phyloP scores from a whole-genome alignment of 1,140 invertebrate genomes.

The Eupeodes corollae region DNA sequence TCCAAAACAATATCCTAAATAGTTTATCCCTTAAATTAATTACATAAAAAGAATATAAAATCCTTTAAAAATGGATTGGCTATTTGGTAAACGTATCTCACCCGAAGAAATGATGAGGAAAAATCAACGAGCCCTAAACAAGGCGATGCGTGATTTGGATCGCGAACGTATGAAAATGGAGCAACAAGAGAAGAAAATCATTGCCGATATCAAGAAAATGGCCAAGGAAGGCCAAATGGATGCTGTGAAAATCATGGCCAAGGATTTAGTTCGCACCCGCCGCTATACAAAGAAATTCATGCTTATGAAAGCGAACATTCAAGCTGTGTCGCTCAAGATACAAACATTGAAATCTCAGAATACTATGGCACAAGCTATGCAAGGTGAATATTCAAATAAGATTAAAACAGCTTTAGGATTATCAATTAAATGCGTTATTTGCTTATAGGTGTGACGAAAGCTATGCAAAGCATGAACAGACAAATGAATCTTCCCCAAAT shows the following conservation, averaged over 20 bases:
- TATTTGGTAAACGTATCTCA: conserved; percentile 92
- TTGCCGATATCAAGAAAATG: conserved; percentile 96
- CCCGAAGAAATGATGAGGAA: conserved; percentile 97
- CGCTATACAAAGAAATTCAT: conserved; percentile 97
- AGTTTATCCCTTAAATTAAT: too few relatives aligned
- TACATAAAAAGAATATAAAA: too few relatives aligned
- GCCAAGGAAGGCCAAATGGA: conserved; percentile 99
- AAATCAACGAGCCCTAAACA: conserved; percentile 96
- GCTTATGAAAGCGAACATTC: conserved; percentile 98
- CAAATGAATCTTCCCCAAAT: conserved; percentile 98
- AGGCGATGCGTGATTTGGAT: conserved; percentile 95
- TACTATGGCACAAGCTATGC: conserved; percentile 99
- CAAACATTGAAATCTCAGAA: conserved; percentile 97
- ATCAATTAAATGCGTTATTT: neutral
- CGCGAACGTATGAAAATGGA: conserved; percentile 92
- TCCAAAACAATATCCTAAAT: too few relatives aligned
- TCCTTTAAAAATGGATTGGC: conserved; percentile 69
- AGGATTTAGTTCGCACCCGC: conserved; percentile 93
- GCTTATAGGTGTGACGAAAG: conserved; percentile 72
- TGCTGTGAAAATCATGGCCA: conserved; percentile 99
- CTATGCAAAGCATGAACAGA: conserved; percentile 98
- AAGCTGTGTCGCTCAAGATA: conserved; percentile 97
- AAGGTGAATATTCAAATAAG: conserved; percentile 41
- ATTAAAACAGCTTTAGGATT: too few relatives aligned
- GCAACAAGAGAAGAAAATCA: conserved; percentile 97